Base-by-base conservation (phyloP, 2,113 vertebrate genomes). In the Centropus unirufus region DNA sequence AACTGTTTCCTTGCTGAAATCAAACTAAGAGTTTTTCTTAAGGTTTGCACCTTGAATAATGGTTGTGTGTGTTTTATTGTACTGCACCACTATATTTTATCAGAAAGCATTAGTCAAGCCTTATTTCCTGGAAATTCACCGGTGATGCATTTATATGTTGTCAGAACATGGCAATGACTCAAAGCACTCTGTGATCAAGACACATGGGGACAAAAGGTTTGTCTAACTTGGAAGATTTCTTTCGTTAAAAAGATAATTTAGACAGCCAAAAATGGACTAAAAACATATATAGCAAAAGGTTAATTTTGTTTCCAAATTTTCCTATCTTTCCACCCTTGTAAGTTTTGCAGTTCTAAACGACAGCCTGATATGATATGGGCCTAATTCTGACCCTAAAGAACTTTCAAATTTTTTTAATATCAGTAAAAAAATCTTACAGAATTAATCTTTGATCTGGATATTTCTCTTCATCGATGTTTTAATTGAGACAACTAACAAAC, bases 41-140 rank as follows among this genome's bases (percentile, higher is more conserved):
- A 47, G 74, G 87, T 94, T 97, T 96, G 86, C 54, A 96, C 86
- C 90, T 78, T 95, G 83, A 96, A 90, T 97, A 97, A 98, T 91
- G 87, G 90, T 80, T 92, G 44, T 78, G 75, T 88, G 95, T 81
- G 68, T 66, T 95, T 83, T 89, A 74, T 91, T 40, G 62, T 72
- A 88, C 93, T 76, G 75, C 73, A 76, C 42, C 82, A 74, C 23
- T 23, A 1, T 51, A 95, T 97, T 97, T 97, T 96, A 93, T 96
- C 95, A 81, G 90, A 82, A 94, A 73, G 62, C 66, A 75, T 94
- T 75, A 89, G 84, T 83, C 79, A 84, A 70, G 51, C 39, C 64
- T 9, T 26, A 79, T 80, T 92, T 91, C 67, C 62, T 84, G 64
- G 90, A 84, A 83, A 70, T 81, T 42, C 86, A 75, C 26, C 3